Conservation (phyloP, 2,797 vertebrate species). For the Knipowitschia caucasica region DNA sequence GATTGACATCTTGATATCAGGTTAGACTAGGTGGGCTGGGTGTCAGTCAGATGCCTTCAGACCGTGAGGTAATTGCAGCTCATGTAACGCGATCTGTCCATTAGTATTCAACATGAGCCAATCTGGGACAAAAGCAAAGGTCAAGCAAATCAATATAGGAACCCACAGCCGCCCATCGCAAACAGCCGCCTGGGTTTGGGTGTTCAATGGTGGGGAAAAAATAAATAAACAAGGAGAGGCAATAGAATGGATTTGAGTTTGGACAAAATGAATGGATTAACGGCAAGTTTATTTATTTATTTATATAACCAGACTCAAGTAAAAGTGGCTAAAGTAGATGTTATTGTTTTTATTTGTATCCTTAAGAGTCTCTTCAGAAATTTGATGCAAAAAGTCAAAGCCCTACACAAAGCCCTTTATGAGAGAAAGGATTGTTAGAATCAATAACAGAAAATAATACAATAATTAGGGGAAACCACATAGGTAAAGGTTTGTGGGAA, state of each 20-base stretch:
- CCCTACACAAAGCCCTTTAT: too few relatives aligned
- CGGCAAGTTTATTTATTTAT: too few relatives aligned
- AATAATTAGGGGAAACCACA: too few relatives aligned
- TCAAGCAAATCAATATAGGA: constrained; percentile 55
- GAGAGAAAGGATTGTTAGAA: too few relatives aligned
- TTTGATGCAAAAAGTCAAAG: too few relatives aligned
- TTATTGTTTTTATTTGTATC: background rate
- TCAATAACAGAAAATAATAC: too few relatives aligned
- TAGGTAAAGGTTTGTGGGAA: too few relatives aligned
- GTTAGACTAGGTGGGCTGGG: constrained; percentile 11
- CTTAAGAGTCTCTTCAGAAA: too few relatives aligned
- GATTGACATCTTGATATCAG: constrained; percentile 15
- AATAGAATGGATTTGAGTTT: background rate
- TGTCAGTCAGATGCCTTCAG: constrained; percentile 20
- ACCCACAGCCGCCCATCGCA: constrained; percentile 40
- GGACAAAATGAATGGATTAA: background rate
- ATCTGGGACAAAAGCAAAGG: constrained; percentile 56
- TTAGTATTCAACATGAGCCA: constrained; percentile 49
- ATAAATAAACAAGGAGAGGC: constrained; percentile 7
- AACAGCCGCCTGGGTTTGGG: constrained; percentile 40
- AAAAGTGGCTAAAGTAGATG: background rate
- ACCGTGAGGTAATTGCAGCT: constrained; percentile 28
- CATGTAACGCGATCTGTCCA: constrained; percentile 36
- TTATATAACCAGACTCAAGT: too few relatives aligned
- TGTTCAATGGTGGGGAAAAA: constrained; percentile 25